These are phyloP conservation scores for Tetramorium simillimum DNA, from an alignment of 1,140 invertebrate species.

Conservation along the genomic window DNA sequence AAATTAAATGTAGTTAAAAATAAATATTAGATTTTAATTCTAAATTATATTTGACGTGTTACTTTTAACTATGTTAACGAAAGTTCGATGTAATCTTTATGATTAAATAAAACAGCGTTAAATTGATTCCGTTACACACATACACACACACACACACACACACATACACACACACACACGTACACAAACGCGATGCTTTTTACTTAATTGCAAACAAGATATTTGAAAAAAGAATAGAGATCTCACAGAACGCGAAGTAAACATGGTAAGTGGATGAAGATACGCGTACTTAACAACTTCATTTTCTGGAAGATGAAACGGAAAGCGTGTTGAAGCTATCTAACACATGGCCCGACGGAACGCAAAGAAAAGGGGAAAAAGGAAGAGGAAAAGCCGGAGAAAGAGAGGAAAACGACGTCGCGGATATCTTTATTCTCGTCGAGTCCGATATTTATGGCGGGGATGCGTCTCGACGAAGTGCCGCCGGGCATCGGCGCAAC, in stretches of 20 bases:
- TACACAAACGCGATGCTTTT: background rate
- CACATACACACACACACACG: background rate
- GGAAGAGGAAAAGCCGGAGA: background rate
- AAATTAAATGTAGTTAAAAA: background rate
- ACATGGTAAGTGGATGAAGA: constrained; percentile 1
- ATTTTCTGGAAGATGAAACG: background rate
- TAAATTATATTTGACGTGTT: constrained; percentile 5
- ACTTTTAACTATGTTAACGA: background rate
- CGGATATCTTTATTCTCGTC: constrained; percentile 30
- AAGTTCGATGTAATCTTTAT: background rate
- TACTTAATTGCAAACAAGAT: constrained; percentile 5
- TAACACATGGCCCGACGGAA: background rate
- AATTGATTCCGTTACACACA: background rate
- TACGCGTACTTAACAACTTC: background rate
- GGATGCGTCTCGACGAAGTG: background rate
- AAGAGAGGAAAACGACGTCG: background rate
- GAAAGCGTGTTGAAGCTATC: constrained; percentile 1
- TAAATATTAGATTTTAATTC: background rate
- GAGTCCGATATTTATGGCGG: constrained; percentile 35
- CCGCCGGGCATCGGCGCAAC: constrained; percentile 9
- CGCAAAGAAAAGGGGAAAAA: background rate
- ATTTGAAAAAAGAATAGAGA: background rate
- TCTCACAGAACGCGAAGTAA: background rate
- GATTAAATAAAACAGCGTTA: background rate
- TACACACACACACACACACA: background rate